phyloP scores from a whole-genome alignment of 2,888 invertebrate genomes.

The Beris chalybata region DNA sequence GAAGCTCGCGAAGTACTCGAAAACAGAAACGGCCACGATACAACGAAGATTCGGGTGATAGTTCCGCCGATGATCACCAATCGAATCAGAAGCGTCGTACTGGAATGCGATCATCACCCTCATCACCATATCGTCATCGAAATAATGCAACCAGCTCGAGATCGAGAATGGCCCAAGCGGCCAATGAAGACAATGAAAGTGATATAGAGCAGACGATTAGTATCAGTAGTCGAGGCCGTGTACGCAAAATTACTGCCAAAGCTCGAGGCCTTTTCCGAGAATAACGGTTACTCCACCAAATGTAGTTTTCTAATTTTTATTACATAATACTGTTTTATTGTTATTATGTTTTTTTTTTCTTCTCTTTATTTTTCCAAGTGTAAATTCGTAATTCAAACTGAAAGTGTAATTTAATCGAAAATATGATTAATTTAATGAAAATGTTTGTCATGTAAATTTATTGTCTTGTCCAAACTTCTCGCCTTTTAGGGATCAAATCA shows the following conservation, averaged over 20 bases:
- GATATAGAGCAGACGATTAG: slow-evolving; percentile 55
- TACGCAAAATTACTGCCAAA: slow-evolving; percentile 79
- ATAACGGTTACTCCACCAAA: slow-evolving; percentile 42
- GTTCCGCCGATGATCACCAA: slow-evolving; percentile 49
- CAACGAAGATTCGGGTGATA: slow-evolving; percentile 65
- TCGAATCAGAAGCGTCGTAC: slow-evolving; percentile 31
- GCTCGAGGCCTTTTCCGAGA: slow-evolving; percentile 67
- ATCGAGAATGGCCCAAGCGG: slow-evolving; percentile 31
- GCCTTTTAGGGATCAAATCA: not conserved
- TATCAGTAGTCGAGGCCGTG: slow-evolving; percentile 80
- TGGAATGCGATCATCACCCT: slow-evolving; percentile 29
- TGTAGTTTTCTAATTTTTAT: slow-evolving; percentile 31
- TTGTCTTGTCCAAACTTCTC: too few species aligned
- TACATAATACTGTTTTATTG: slow-evolving; percentile 5
- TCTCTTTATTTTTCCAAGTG: slow-evolving; percentile 14
- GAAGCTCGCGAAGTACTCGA: slow-evolving; percentile 42
- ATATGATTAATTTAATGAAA: slow-evolving; percentile 29
- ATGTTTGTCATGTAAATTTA: slow-evolving; percentile 16
- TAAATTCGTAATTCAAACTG: slow-evolving; percentile 20
- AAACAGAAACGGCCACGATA: slow-evolving; percentile 60
- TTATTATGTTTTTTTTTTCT: slow-evolving; percentile 18
- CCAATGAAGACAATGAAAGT: slow-evolving; percentile 44
- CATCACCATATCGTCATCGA: slow-evolving; percentile 31
- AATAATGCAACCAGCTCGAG: slow-evolving; percentile 15
- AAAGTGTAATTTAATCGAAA: slow-evolving; percentile 26